Evolutionary conservation across 1,140 invertebrate genomes (phyloP).

Genomic region (Spodoptera litura): DNA sequence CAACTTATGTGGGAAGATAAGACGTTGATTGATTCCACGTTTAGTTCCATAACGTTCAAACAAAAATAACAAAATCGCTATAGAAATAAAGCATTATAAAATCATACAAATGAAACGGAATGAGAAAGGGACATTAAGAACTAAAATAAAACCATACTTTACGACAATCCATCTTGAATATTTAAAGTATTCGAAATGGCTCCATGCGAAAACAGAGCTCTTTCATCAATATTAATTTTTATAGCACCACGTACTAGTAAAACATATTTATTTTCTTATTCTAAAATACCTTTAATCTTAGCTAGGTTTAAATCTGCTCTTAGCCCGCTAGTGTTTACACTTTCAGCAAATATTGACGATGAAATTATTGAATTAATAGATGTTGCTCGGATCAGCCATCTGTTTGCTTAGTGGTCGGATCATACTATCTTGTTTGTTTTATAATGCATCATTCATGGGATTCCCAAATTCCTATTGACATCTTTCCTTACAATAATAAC

Average conservation of each 20-base stretch:
- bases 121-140: constrained; percentile 1
- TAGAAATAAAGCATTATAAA: background rate
- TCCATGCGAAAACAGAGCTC: constrained; percentile 16
- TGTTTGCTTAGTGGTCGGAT: background rate
- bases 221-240: constrained; percentile 39
- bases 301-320: constrained; percentile 4
- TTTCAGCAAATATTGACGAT: constrained; percentile 38
- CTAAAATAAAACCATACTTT: constrained; percentile 24
- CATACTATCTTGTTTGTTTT: constrained; percentile 10
- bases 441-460: background rate
- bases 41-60: constrained; percentile 32
- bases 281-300: constrained; percentile 41
- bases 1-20: constrained; percentile 33
- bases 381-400: constrained; percentile 3
- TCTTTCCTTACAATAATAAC: background rate
- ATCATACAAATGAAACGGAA: constrained; percentile 11
- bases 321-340: constrained; percentile 12
- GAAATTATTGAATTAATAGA: constrained; percentile 33
- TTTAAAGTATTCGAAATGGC: constrained; percentile 10
- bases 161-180: constrained; percentile 2
- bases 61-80: constrained; percentile 1
- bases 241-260: constrained; percentile 29
- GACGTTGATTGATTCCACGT: constrained; percentile 29
- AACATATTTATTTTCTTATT: constrained; percentile 34
- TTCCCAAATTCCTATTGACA: constrained; percentile 16